Base-by-base conservation (phyloP, 1,140 invertebrate species). In the Amphibalanus amphitrite region DNA sequence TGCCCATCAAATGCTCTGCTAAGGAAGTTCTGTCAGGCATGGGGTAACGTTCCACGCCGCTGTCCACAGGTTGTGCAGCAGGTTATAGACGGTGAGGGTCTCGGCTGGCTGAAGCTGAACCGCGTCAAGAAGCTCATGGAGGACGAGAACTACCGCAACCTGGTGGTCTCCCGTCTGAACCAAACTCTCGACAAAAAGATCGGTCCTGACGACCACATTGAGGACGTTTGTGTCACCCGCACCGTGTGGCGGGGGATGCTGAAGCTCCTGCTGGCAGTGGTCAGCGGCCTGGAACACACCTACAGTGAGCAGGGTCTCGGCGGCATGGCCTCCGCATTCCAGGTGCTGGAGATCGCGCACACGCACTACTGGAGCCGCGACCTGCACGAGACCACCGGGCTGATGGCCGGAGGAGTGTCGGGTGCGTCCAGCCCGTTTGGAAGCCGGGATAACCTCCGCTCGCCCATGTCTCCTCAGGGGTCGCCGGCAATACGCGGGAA, bases 321-420 rank as follows among this genome's bases (percentile, higher is more conserved):
- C 70, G 97, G 97, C 29, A 95, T 98, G 89, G 96, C 96, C 0
- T 97, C 93, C 3, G 92, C 94, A 23, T 96, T 95, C 80, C 94
- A 97, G 81, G 83, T 98, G 69, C 87, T 98, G 74, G 96, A 99
- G 84, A 95, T 99, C 78, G 92, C 95, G 1, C 95, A 99, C 80
- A 99, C 96, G 0, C 96, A 99, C 81, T 99, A 92, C 79, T 98
- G 95, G 94, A 90, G 89, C 69, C 91, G 92, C 78, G 94, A 97
- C 78, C 78, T 90, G 0, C 82, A 82, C 23, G 86, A 91, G 67
- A 73, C 77, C 47, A 74, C 67, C 47, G 74, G 71, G 69, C 47
- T 23, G 10, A 23, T 20, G 13, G 47, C 47, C 20, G 47, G 47
- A 13, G 47, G 47, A 17, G 20, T 23, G 6, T 72, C 38, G 20